These are phyloP conservation scores for Caenorhabditis sinica DNA, from an alignment of 2,888 invertebrate genomes.

Conservation along the genomic window DNA sequence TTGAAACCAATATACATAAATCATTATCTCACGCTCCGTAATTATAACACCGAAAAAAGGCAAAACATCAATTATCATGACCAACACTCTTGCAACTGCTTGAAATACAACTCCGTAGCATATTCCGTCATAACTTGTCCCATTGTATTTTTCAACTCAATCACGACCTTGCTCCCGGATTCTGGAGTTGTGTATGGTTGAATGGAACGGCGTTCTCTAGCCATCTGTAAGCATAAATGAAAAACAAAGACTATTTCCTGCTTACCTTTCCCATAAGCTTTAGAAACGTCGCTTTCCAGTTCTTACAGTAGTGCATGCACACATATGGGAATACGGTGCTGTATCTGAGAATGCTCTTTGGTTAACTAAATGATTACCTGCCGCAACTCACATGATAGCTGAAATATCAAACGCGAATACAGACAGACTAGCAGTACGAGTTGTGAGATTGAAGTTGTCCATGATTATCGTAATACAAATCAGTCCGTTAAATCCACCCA, in stretches of 20 bases:
- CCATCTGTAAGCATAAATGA: conserved; percentile 5
- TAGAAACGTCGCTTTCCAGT: conserved; percentile 11
- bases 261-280: conserved; percentile 11
- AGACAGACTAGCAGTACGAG: conserved; percentile 20
- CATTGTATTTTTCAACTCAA: conserved; percentile 26
- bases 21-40: too few relatives aligned
- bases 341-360: conserved; percentile 24
- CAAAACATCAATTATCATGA: background rate
- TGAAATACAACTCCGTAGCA: conserved; percentile 32
- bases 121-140: conserved; percentile 28
- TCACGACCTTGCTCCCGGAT: background rate
- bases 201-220: background rate
- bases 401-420: conserved; percentile 42
- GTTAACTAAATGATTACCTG: background rate
- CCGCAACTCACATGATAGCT: conserved; percentile 29
- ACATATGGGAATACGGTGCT: conserved; percentile 45
- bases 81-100: conserved; percentile 37
- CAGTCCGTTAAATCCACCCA: conserved; percentile 46
- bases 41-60: too few relatives aligned
- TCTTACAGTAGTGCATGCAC: conserved; percentile 49
- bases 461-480: conserved; percentile 34
- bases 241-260: background rate
- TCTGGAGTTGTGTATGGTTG: conserved; percentile 25
- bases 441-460: conserved; percentile 34
- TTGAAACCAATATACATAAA: too few relatives aligned